Evolutionary conservation across 2,113 vertebrate species (phyloP).

Genomic region (Tachysurus vachellii): DNA sequence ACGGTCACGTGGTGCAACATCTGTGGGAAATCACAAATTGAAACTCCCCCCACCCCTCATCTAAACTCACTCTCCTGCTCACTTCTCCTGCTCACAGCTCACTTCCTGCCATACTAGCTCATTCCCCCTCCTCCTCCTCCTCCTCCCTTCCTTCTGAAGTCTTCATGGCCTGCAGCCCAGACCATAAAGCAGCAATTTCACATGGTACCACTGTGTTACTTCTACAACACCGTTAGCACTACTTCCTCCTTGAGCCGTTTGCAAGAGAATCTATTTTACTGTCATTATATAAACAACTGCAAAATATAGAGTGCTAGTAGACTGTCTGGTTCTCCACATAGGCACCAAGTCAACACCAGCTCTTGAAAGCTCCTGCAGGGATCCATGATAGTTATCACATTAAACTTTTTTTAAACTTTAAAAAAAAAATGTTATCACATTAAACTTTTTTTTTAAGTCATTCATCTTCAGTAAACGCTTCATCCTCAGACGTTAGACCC

Average conservation of each 20-base stretch:
- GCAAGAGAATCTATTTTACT: background rate
- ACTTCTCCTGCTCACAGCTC: background rate
- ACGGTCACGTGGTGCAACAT: constrained; percentile 27
- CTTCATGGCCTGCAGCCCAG: background rate
- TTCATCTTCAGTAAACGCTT: background rate
- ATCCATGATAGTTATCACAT: background rate
- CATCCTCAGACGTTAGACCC: background rate
- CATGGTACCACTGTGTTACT: background rate
- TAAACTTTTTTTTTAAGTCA: background rate
- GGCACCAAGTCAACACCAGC: background rate
- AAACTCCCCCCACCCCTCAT: constrained; percentile 23
- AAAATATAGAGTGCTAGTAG: background rate
- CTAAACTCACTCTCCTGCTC: background rate
- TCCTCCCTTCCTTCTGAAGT: background rate
- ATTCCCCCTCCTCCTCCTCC: background rate
- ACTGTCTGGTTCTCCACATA: background rate
- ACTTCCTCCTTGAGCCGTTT: background rate
- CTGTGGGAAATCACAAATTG: constrained; percentile 48
- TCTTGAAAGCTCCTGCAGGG: background rate
- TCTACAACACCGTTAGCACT: background rate
- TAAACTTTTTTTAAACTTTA: too few species aligned
- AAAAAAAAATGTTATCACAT: too few species aligned
- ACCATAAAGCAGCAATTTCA: background rate
- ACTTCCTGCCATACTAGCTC: constrained; percentile 20
- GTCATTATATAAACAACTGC: background rate